These are phyloP conservation scores for Ganaspis sp. DNA, from an alignment of 1,140 invertebrate species.

Conservation along the genomic window DNA sequence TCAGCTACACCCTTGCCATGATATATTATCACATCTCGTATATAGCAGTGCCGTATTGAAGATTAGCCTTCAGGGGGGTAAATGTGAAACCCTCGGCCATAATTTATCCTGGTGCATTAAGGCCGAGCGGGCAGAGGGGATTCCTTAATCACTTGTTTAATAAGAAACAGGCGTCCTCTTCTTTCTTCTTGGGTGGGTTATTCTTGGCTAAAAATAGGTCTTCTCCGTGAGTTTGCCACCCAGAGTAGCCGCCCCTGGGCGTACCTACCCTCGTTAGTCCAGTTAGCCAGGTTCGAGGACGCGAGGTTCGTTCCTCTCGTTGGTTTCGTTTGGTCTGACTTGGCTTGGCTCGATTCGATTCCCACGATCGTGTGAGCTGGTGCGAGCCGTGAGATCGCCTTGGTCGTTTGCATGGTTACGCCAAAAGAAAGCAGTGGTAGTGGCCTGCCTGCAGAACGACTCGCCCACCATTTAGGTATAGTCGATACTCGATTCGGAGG, in stretches of 20 bases:
- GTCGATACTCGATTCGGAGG: constrained; percentile 48
- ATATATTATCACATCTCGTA: constrained; percentile 17
- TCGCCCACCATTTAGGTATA: constrained; percentile 35
- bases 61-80: constrained; percentile 29
- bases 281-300: constrained; percentile 24
- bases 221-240: constrained; percentile 27
- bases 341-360: constrained; percentile 43
- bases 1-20: constrained; percentile 12
- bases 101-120: constrained; percentile 20
- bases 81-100: not conserved
- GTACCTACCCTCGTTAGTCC: constrained; percentile 24
- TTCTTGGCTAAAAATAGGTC: constrained; percentile 27
- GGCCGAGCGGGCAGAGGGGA: not conserved
- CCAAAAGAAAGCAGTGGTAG: not conserved
- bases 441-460: constrained; percentile 3
- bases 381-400: constrained; percentile 40
- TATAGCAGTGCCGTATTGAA: constrained; percentile 1
- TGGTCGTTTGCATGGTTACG: constrained; percentile 15
- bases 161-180: constrained; percentile 10
- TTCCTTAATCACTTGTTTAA: constrained; percentile 27
- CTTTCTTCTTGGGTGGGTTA: constrained; percentile 23
- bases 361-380: constrained; percentile 43
- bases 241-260: constrained; percentile 29
- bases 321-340: not conserved
- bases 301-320: constrained; percentile 4